A percentile compares a stretch with the other conserved stretches of the same genome.
Conservation (phyloP, 2,113 vertebrate species). For the Mustelus asterias region DNA sequence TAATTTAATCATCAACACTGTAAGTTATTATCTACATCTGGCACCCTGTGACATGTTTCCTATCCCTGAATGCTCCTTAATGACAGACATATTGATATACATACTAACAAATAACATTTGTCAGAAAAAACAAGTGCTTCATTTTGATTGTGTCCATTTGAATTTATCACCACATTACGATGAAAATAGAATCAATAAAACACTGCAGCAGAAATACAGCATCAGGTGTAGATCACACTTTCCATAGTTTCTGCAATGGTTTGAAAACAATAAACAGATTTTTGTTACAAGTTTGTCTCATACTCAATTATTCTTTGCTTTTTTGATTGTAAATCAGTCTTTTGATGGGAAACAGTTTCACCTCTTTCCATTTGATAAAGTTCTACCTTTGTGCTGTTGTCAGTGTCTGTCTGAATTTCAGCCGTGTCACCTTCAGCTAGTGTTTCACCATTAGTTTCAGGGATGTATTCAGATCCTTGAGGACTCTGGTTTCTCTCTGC, state of each 20-base stretch:
- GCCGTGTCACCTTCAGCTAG: not conserved
- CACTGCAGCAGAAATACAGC: not conserved
- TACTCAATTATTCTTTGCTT: constrained; percentile 17
- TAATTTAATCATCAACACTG: too few relatives aligned
- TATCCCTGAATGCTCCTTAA: not conserved
- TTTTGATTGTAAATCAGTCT: not conserved
- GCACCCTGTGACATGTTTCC: not conserved
- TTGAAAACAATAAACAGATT: not conserved
- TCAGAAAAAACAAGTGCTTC: not conserved
- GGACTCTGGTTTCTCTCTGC: not conserved
- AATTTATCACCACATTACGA: not conserved
- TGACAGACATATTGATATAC: not conserved
- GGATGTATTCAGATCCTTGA: not conserved
- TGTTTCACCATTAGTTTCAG: not conserved
- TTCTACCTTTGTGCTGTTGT: not conserved
- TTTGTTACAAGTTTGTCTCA: constrained; percentile 14
- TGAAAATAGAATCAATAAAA: not conserved
- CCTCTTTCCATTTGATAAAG: not conserved
- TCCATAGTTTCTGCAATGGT: not conserved
- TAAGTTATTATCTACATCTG: not conserved
- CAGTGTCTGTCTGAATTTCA: not conserved
- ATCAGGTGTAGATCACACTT: not conserved
- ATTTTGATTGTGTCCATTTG: constrained; percentile 4
- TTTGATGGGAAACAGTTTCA: not conserved
- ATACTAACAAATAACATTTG: not conserved